A percentile compares a stretch with the other conserved stretches of the same genome.
Conservation (phyloP, 2,888 invertebrate species). For the Rhagonycha fulva region DNA sequence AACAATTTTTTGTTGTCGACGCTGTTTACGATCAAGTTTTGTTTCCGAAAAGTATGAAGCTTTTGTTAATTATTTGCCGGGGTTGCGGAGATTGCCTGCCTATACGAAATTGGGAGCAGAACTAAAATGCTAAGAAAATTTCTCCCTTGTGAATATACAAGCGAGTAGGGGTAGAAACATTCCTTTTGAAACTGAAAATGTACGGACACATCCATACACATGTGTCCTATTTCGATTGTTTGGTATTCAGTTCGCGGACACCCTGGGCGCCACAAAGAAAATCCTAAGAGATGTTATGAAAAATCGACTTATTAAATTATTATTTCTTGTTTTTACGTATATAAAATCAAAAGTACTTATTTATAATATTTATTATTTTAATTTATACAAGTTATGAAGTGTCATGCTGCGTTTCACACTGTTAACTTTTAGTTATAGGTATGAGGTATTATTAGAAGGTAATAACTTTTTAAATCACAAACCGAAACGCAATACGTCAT, state of each 20-base stretch:
- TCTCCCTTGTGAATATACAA: conserved; percentile 56
- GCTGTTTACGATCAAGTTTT: neutral
- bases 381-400: neutral
- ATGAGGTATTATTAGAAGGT: neutral
- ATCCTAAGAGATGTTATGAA: conserved; percentile 26
- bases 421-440: neutral
- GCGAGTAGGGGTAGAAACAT: conserved; percentile 53
- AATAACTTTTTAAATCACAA: neutral
- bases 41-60: neutral
- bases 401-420: neutral
- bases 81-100: conserved; percentile 23
- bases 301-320: conserved; percentile 23
- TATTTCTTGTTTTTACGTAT: conserved; percentile 3
- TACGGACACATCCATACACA: conserved; percentile 52
- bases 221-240: conserved; percentile 47
- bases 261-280: conserved; percentile 36
- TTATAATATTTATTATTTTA: neutral
- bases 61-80: neutral
- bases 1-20: neutral
- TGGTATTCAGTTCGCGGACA: conserved; percentile 43
- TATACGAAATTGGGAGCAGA: conserved; percentile 28
- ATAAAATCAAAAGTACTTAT: neutral
- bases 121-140: conserved; percentile 54
- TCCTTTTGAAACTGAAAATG: conserved; percentile 55
- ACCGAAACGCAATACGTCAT: neutral